phyloP scores from a whole-genome alignment of 2,888 invertebrate species.

The Meta bourneti region DNA sequence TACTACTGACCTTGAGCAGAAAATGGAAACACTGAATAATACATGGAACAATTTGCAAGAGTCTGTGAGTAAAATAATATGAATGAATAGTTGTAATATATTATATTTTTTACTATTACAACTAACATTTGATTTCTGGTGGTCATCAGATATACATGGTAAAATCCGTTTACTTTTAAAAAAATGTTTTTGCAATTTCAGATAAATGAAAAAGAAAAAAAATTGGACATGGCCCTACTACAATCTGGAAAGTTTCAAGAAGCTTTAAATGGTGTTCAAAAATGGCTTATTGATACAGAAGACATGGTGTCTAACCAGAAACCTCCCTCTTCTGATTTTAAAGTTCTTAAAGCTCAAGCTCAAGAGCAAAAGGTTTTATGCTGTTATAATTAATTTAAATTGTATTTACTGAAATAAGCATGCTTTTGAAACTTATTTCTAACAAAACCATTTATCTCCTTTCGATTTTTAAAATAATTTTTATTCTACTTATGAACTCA shows the following conservation, averaged over 20 bases:
- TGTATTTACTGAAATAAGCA: neutral
- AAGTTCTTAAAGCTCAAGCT: conserved; percentile 97
- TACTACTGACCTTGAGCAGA: conserved; percentile 91
- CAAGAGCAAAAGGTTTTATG: conserved; percentile 91
- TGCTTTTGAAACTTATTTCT: too few relatives aligned
- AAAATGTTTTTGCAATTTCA: conserved; percentile 79
- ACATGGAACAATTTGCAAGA: conserved; percentile 95
- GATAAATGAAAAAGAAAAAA: conserved; percentile 94
- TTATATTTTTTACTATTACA: neutral
- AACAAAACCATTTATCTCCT: too few relatives aligned
- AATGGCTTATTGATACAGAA: conserved; percentile 98
- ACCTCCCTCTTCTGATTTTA: conserved; percentile 97
- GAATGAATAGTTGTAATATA: neutral
- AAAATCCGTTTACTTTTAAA: neutral
- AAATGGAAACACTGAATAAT: conserved; percentile 94
- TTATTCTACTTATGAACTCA: too few relatives aligned
- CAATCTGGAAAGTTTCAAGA: conserved; percentile 99
- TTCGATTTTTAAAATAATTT: neutral
- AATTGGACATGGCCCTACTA: conserved; percentile 93
- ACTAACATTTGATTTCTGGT: neutral
- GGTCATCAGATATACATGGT: too few relatives aligned
- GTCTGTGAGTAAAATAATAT: conserved; percentile 82
- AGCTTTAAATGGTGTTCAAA: conserved; percentile 86
- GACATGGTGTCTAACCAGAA: conserved; percentile 98
- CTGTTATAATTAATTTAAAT: neutral